These are phyloP conservation scores for Tipula vernalis DNA, from an alignment of 2,888 invertebrate species.

Conservation along the genomic window DNA sequence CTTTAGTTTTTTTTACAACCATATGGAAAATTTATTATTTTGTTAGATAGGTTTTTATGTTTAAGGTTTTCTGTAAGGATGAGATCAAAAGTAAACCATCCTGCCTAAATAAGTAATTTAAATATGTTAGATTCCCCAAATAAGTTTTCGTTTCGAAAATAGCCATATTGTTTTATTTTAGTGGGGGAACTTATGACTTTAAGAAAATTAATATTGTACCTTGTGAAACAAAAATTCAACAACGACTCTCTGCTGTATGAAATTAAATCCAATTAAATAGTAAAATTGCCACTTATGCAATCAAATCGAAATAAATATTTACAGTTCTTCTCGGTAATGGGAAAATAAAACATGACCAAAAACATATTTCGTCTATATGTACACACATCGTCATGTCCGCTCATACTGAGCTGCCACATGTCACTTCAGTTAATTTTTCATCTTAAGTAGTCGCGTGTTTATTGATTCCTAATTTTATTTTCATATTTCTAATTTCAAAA, in stretches of 20 bases:
- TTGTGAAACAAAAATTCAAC: not conserved
- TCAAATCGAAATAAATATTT: not conserved
- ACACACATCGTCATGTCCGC: not conserved
- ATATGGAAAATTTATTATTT: too few species aligned
- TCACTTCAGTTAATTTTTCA: not conserved
- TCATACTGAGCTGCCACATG: not conserved
- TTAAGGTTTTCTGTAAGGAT: too few species aligned
- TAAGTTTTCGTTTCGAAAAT: too few species aligned
- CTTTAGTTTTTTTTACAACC: too few species aligned
- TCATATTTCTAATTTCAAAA: not conserved
- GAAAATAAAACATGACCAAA: not conserved
- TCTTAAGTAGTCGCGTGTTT: conserved; percentile 4
- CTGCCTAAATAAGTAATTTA: too few species aligned
- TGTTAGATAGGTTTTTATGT: too few species aligned
- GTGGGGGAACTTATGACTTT: too few species aligned
- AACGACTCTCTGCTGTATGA: not conserved
- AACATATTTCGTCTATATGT: not conserved
- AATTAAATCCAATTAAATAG: not conserved
- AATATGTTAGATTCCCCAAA: too few species aligned
- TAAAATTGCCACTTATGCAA: not conserved
- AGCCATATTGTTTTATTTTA: too few species aligned
- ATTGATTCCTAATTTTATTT: conserved; percentile 4
- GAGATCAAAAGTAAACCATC: too few species aligned
- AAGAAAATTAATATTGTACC: too few species aligned
- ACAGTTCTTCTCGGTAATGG: not conserved